Base-by-base conservation (phyloP, 2,113 vertebrate genomes). In the Cyprinus carpio region DNA sequence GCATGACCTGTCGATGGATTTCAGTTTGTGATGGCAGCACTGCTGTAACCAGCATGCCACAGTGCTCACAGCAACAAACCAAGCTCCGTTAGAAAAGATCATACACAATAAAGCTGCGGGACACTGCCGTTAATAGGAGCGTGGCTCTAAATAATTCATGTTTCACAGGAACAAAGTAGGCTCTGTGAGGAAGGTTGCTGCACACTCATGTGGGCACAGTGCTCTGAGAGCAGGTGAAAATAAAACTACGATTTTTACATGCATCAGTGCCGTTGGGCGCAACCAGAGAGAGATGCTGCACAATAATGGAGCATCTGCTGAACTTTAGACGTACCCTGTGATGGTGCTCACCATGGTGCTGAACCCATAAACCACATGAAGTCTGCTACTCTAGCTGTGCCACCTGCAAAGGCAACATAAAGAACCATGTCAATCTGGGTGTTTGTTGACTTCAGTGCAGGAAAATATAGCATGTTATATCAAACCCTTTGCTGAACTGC, bases 1-100 rank as follows among this genome's bases (percentile, higher is more conserved):
- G 76, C n/a, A 18, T 18, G 81, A 72, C 29, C 65, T 58, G 69
- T 87, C 43, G 15, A 87, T 88, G 90, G 86, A 89, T 90, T 90
- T 69, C 49, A 31, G 49, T 58, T 34, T 16, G 65, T 37, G 40
- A 67, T n/a, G 79, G 81, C 51, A 83, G 81, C 27, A 51, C 46
- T 29, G 81, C 46, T 72, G 65, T 72, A 74, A 54, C 65, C 81
- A 54, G 81, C 67, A 37, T 27, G 62, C 64, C 79, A 81, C 40
- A 51, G 40, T 75, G 15, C 49, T 51, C 75, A 65, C n/a, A n/a
- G n/a, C n/a, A n/a, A n/a, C n/a, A n/a, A n/a, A 43, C 1, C 60
- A n/a, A 1, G 64, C 75, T 29, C 20, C 34, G 25, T 0, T 27
- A 37, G 29, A 83, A 54, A 58, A 37, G n/a, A 46, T 62, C 29